Evolutionary conservation across 2,888 invertebrate species (phyloP).

Genomic region (Thereva nobilitata): DNA sequence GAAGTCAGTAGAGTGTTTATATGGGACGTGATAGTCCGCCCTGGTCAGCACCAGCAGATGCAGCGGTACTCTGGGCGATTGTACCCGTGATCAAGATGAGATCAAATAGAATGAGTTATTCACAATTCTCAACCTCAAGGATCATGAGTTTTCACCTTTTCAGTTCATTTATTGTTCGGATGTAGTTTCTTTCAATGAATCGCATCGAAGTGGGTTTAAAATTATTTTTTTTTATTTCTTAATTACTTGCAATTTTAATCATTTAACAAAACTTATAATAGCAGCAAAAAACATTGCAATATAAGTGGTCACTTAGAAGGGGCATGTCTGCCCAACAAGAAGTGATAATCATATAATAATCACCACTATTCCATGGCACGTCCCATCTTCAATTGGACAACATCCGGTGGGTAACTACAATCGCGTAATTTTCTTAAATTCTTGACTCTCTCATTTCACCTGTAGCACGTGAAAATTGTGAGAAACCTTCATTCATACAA

Average conservation of each 20-base stretch:
- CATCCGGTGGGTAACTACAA: conserved; percentile 26
- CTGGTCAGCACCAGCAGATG: neutral
- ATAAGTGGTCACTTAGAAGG: too few relatives aligned
- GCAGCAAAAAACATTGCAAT: neutral
- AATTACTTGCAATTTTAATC: too few relatives aligned
- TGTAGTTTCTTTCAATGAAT: neutral
- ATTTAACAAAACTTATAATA: too few relatives aligned
- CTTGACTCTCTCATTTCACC: conserved; percentile 12
- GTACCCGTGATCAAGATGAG: conserved; percentile 14
- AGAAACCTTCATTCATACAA: conserved; percentile 19
- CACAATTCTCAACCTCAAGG: conserved; percentile 32
- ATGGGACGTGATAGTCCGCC: conserved; percentile 21
- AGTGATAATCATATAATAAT: too few relatives aligned
- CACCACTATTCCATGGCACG: conserved; percentile 15
- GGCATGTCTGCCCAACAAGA: too few relatives aligned
- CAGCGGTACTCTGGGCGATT: conserved; percentile 8
- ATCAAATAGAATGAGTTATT: conserved; percentile 24
- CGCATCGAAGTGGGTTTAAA: too few relatives aligned
- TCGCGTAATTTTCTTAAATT: conserved; percentile 33
- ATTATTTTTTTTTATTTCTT: too few relatives aligned
- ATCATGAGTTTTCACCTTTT: conserved; percentile 42
- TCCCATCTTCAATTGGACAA: conserved; percentile 31
- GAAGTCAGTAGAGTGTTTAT: neutral
- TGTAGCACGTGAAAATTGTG: conserved; percentile 19
- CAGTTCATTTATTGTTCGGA: conserved; percentile 17